phyloP scores from a whole-genome alignment of 37 sponge, comb jelly and placozoan species.

The Hexactinellida sp. region DNA sequence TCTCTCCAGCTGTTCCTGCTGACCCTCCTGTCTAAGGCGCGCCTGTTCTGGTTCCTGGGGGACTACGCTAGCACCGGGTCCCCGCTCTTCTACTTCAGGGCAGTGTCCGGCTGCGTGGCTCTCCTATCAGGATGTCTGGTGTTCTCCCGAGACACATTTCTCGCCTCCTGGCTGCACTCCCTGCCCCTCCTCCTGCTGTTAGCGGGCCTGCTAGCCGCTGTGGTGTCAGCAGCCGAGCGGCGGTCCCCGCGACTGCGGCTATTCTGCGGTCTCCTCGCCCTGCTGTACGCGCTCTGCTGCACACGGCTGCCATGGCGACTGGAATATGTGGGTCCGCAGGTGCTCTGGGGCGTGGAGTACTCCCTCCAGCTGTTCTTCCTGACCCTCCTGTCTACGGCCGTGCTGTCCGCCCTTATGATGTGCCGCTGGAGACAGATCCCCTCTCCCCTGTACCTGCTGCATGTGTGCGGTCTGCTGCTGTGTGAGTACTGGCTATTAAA shows the following conservation, averaged over 20 bases:
- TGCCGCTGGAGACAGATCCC: not conserved
- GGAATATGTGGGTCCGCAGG: not conserved
- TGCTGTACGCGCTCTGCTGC: not conserved
- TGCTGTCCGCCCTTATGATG: not conserved
- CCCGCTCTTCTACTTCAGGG: not conserved
- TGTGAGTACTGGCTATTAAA: not conserved
- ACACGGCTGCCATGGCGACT: not conserved
- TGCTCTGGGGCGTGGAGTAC: not conserved
- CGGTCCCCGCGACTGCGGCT: not conserved
- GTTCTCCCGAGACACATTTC: not conserved
- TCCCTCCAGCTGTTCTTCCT: not conserved
- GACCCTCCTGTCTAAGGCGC: not conserved
- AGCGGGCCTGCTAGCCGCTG: not conserved
- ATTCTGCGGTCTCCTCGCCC: not conserved
- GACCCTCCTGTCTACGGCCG: not conserved
- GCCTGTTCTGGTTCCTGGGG: slow-evolving; percentile 7
- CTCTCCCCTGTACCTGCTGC: not conserved
- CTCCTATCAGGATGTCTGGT: not conserved
- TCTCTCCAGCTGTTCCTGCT: not conserved
- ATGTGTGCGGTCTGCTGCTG: not conserved
- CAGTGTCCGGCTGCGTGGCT: not conserved
- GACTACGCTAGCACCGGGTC: not conserved
- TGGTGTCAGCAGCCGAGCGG: not conserved
- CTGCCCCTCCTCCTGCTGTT: not conserved
- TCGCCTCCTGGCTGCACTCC: not conserved